These are phyloP conservation scores for Notospermus geniculatus DNA, from an alignment of 1,140 invertebrate genomes.

Conservation along the genomic window DNA sequence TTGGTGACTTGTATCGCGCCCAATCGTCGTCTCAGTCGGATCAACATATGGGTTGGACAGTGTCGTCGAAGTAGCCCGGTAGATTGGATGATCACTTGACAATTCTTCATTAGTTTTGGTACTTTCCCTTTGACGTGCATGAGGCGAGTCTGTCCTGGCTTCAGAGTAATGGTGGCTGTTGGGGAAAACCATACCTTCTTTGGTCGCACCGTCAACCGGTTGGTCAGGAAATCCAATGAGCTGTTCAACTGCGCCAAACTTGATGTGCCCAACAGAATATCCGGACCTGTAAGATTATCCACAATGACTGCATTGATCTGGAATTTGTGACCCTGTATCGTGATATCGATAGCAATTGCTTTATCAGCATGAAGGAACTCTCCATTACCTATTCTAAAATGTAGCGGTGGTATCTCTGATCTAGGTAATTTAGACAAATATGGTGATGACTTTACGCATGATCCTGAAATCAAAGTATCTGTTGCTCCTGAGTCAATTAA, in stretches of 20 bases:
- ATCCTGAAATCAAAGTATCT: neutral
- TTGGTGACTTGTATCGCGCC: neutral
- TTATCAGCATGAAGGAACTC: neutral
- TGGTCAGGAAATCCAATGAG: neutral
- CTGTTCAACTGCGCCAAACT: neutral
- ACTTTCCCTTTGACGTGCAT: neutral
- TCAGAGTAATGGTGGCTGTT: neutral
- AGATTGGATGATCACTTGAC: neutral
- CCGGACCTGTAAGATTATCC: neutral
- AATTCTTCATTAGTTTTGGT: neutral
- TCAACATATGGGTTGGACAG: neutral
- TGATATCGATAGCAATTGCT: neutral
- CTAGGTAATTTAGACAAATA: neutral
- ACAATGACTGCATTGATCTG: neutral
- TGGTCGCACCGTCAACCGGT: neutral
- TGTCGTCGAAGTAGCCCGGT: neutral
- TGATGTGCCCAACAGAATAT: neutral
- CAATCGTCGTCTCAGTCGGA: neutral
- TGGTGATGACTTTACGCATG: neutral
- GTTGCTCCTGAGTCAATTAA: neutral
- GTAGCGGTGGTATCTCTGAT: neutral
- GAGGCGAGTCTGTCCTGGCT: neutral
- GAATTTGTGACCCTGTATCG: neutral
- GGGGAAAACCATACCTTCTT: neutral
- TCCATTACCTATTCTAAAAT: conserved; percentile 1